Conservation (phyloP, 2,113 vertebrate species). For the Spilogale gracilis region DNA sequence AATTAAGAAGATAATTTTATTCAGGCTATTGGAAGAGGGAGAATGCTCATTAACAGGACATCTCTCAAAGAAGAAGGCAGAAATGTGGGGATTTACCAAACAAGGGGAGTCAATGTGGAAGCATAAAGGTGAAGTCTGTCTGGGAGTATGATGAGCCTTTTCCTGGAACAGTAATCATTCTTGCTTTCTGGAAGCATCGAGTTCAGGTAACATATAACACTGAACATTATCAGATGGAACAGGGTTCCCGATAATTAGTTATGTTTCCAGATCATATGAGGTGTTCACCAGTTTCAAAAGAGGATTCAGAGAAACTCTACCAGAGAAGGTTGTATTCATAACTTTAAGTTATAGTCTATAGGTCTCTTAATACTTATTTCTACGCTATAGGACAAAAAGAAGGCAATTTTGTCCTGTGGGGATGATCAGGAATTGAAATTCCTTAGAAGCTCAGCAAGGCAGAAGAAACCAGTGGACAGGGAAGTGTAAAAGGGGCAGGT, state of each 20-base stretch:
- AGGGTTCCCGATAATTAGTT: not conserved
- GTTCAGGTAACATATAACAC: not conserved
- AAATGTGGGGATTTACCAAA: not conserved
- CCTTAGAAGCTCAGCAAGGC: not conserved
- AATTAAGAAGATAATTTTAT: not conserved
- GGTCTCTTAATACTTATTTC: not conserved
- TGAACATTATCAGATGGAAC: not conserved
- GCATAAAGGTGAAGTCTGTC: not conserved
- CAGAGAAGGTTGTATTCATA: not conserved
- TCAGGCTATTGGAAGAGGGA: not conserved
- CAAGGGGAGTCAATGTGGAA: not conserved
- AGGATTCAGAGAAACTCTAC: not conserved
- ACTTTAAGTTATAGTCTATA: not conserved
- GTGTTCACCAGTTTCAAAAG: not conserved
- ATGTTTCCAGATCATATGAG: not conserved
- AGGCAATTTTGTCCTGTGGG: not conserved
- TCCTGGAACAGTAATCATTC: not conserved
- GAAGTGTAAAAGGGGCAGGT: not conserved
- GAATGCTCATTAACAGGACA: not conserved
- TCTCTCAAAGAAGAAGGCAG: not conserved
- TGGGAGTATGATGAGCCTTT: not conserved
- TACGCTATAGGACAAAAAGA: not conserved
- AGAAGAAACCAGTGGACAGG: not conserved
- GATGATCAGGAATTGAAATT: not conserved
- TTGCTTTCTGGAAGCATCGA: not conserved